phyloP scores from a whole-genome alignment of 2,797 vertebrate species.

The Gymnoscopelus microlampas region DNA sequence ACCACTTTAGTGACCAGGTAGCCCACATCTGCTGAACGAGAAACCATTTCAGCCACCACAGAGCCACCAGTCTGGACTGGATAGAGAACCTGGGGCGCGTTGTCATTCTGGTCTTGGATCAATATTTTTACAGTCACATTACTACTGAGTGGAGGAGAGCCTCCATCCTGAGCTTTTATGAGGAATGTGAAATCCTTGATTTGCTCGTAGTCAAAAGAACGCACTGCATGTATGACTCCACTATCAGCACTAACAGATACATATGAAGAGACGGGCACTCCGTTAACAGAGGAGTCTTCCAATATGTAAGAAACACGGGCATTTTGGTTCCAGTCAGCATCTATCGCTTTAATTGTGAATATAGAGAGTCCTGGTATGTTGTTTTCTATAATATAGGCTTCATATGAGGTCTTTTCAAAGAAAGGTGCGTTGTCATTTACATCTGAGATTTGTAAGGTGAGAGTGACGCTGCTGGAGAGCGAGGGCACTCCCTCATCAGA shows the following conservation, averaged over 20 bases:
- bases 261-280: slow-evolving; percentile 66
- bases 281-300: slow-evolving; percentile 66
- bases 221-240: slow-evolving; percentile 80
- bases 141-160: slow-evolving; percentile 62
- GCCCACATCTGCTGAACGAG: slow-evolving; percentile 45
- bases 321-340: slow-evolving; percentile 79
- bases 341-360: slow-evolving; percentile 73
- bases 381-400: slow-evolving; percentile 76
- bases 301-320: slow-evolving; percentile 75
- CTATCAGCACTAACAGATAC: slow-evolving; percentile 78
- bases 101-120: slow-evolving; percentile 71
- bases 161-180: slow-evolving; percentile 66
- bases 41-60: slow-evolving; percentile 47
- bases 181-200: slow-evolving; percentile 66
- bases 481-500: slow-evolving; percentile 73
- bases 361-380: slow-evolving; percentile 80
- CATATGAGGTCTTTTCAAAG: slow-evolving; percentile 69
- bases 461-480: slow-evolving; percentile 64
- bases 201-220: slow-evolving; percentile 82
- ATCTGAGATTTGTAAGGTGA: slow-evolving; percentile 76
- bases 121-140: slow-evolving; percentile 49
- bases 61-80: slow-evolving; percentile 40
- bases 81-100: slow-evolving; percentile 67
- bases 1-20: slow-evolving; percentile 50
- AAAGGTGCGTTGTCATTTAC: slow-evolving; percentile 80